Conservation (phyloP, 2,797 vertebrate genomes). For the Sebastes itinus region DNA sequence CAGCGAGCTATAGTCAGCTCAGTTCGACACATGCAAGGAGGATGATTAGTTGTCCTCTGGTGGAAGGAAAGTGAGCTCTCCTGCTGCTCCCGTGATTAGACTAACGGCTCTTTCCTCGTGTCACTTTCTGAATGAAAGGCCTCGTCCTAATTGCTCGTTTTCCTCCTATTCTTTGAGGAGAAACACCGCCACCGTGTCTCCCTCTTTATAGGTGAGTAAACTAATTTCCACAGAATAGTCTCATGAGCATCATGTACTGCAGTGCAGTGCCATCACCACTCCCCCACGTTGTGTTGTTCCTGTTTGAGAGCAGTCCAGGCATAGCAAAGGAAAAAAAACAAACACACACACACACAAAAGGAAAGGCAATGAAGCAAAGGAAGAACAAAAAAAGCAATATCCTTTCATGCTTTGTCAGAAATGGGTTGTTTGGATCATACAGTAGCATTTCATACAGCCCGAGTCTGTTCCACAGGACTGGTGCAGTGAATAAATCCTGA, state of each 20-base stretch:
- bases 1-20: background rate
- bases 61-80: conserved; percentile 38
- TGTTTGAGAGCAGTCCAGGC: conserved; percentile 87
- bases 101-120: conserved; percentile 15
- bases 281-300: conserved; percentile 44
- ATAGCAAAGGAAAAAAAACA: conserved; percentile 81
- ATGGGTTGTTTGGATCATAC: conserved; percentile 59
- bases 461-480: conserved; percentile 61
- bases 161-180: conserved; percentile 15
- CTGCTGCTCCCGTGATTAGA: conserved; percentile 40
- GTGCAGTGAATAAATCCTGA: conserved; percentile 64
- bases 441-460: conserved; percentile 58
- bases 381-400: conserved; percentile 92
- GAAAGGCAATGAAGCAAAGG: conserved; percentile 87
- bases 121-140: conserved; percentile 33
- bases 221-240: conserved; percentile 52
- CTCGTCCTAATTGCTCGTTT: conserved; percentile 36
- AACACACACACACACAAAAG: conserved; percentile 73
- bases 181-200: conserved; percentile 4
- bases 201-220: conserved; percentile 53
- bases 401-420: conserved; percentile 83
- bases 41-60: conserved; percentile 51
- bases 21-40: conserved; percentile 26
- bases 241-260: conserved; percentile 52
- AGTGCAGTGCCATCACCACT: conserved; percentile 51